Conservation (phyloP, 1,140 invertebrate genomes). For the Megathymus violae region DNA sequence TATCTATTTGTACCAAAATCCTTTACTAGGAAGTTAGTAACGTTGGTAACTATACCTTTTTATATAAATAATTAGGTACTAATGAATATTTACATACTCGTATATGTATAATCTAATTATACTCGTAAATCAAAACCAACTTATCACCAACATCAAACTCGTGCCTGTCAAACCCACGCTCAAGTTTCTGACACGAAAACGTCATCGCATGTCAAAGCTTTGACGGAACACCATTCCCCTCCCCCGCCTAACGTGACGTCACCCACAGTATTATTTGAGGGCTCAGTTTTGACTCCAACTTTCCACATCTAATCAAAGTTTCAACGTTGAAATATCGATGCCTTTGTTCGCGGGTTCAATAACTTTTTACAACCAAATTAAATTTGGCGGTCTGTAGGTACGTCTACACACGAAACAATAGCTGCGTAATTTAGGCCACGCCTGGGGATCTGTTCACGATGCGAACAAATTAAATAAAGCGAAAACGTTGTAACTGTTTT, state of each 20-base stretch:
- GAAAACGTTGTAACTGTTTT: no score
- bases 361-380: constrained; percentile 26
- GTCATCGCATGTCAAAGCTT: constrained; percentile 71
- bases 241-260: constrained; percentile 64
- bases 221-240: constrained; percentile 62
- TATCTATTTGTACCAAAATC: no score
- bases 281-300: constrained; percentile 46
- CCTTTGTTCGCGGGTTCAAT: constrained; percentile 39
- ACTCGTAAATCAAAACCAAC: constrained; percentile 1
- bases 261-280: constrained; percentile 44
- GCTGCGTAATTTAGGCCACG: constrained; percentile 16
- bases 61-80: no score
- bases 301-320: constrained; percentile 58
- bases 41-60: no score
- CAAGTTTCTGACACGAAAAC: constrained; percentile 66
- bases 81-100: no score
- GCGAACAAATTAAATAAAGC: not conserved
- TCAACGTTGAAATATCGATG: constrained; percentile 50
- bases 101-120: not conserved
- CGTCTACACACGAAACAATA: constrained; percentile 8
- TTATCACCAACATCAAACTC: constrained; percentile 6
- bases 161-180: constrained; percentile 52
- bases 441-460: constrained; percentile 9
- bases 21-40: no score
- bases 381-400: constrained; percentile 13